phyloP scores from a whole-genome alignment of 1,140 invertebrate genomes.

The Psix sp. region DNA sequence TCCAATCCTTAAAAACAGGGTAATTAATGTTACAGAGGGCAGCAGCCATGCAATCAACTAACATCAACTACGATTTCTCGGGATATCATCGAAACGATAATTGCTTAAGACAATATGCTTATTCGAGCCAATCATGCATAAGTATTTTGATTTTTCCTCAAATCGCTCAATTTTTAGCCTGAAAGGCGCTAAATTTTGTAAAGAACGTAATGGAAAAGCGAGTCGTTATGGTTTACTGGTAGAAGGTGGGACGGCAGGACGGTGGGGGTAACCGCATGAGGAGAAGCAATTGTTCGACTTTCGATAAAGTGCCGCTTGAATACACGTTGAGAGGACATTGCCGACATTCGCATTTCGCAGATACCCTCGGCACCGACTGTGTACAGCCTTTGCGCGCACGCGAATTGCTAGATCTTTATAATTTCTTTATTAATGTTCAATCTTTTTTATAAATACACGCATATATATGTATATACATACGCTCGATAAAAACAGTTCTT shows the following conservation, averaged over 20 bases:
- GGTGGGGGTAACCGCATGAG: slow-evolving; percentile 21
- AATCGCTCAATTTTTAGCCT: slow-evolving; percentile 16
- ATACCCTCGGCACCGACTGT: slow-evolving; percentile 50
- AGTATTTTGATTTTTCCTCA: too few species aligned
- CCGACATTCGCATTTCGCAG: slow-evolving; percentile 44
- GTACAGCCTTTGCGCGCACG: slow-evolving; percentile 57
- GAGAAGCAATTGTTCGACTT: slow-evolving; percentile 32
- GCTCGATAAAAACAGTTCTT: slow-evolving; percentile 56
- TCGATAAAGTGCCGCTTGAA: slow-evolving; percentile 43
- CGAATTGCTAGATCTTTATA: slow-evolving; percentile 59
- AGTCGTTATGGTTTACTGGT: neutral
- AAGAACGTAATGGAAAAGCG: neutral
- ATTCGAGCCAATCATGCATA: too few species aligned
- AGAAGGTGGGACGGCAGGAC: slow-evolving; percentile 10
- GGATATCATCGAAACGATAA: slow-evolving; percentile 3
- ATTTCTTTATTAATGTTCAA: slow-evolving; percentile 61
- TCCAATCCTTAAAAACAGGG: slow-evolving; percentile 35
- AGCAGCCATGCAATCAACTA: neutral
- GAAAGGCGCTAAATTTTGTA: slow-evolving; percentile 14
- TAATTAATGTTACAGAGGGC: slow-evolving; percentile 15
- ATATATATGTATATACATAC: slow-evolving; percentile 66
- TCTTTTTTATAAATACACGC: slow-evolving; percentile 62
- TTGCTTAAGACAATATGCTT: slow-evolving; percentile 31
- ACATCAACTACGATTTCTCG: slow-evolving; percentile 10
- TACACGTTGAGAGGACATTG: slow-evolving; percentile 39